Base-by-base conservation (phyloP, 30 jellyfish, hydroid and myxozoan species). In the Hydractinia echinata region DNA sequence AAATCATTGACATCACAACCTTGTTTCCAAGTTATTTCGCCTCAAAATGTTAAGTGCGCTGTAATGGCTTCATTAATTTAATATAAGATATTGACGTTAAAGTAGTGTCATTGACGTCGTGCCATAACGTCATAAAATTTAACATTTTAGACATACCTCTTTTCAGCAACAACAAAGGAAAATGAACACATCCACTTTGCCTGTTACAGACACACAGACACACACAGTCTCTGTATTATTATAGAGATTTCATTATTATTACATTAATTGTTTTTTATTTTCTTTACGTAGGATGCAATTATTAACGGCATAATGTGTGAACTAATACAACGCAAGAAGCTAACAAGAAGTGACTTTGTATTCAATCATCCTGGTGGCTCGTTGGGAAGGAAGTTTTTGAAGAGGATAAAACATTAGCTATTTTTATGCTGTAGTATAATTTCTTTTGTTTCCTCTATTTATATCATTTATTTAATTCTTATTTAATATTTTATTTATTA, bases 301-400 rank as follows among this genome's bases (percentile, higher is more conserved):
- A 52, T 71, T 20, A 71, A 71, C 60, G 81, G 81, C 11, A 71
- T 71, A 30, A 19, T 71, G 52, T 71, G 81, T 71, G 67, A 71
- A 71, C n/a, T 71, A 58, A 71, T 71, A 8, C 18, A 71, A 20
- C 39, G 39, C 39, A 30, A 50, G 60, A 48, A 71, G 60, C 50
- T 71, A 71, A 71, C 81, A 19, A 54, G 52, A 20, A 20, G 18
- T 7, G 81, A 71, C 60, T 71, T 71, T 15, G 55, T n/a, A 7
- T 19, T 19, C 30, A 71, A 71, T 50, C 81, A 71, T 52, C 81
- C 81, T 6, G 81, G 81, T 71, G 81, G 81, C 15, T 48, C 67
- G 9, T 15, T 71, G 10, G 81, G 81, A n/a, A 58, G n/a, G 0
- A 71, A 71, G 52, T 71, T 71, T 71, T 19, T 14, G 11, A 15